These are phyloP conservation scores for Gonocerus acuteangulatus DNA, from an alignment of 2,888 invertebrate genomes.

Conservation along the genomic window DNA sequence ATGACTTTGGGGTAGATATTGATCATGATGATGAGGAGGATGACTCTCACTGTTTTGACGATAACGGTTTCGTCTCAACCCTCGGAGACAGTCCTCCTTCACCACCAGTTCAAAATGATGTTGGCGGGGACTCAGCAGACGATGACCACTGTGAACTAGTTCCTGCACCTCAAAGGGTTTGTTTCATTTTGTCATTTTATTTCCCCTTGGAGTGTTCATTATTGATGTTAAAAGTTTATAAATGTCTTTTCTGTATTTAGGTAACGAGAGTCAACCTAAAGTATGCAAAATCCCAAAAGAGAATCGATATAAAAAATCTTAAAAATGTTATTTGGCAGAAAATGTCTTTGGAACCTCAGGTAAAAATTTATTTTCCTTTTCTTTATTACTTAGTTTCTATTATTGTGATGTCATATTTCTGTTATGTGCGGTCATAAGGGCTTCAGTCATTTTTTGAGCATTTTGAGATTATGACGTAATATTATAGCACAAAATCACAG, in stretches of 20 bases:
- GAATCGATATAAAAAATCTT: slow-evolving; percentile 31
- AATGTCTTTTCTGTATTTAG: slow-evolving; percentile 4
- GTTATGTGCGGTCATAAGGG: no score
- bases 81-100: background rate
- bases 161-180: slow-evolving; percentile 30
- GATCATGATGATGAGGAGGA: slow-evolving; percentile 1
- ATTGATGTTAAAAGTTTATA: background rate
- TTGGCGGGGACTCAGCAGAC: background rate
- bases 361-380: slow-evolving; percentile 7
- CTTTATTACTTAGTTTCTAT: no score
- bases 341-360: slow-evolving; percentile 22
- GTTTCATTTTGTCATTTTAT: background rate
- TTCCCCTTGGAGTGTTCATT: background rate
- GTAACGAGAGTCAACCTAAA: slow-evolving; percentile 28
- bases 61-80: background rate
- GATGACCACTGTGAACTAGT: slow-evolving; percentile 22
- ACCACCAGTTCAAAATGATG: background rate
- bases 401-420: no score
- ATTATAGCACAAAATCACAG: no score
- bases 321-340: slow-evolving; percentile 31
- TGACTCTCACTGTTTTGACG: slow-evolving; percentile 1
- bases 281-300: slow-evolving; percentile 32
- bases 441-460: no score
- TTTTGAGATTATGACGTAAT: no score
- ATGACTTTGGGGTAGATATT: slow-evolving; percentile 10